Conservation (phyloP, 2,797 vertebrate genomes). For the Hypotaenidia okinawae region DNA sequence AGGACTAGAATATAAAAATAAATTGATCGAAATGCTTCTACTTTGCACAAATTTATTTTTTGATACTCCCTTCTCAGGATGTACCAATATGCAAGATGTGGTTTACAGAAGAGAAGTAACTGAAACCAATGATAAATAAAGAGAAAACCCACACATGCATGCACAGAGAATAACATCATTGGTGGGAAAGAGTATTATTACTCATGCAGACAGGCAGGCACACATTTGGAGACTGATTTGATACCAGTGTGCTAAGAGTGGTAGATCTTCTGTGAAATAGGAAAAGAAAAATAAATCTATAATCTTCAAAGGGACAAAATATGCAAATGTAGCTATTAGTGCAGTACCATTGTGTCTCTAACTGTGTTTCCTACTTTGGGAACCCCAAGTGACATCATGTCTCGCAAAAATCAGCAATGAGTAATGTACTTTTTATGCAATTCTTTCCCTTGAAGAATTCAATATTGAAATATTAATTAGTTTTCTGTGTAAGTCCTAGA, state of each 20-base stretch:
- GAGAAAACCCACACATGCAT: neutral
- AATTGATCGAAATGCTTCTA: neutral
- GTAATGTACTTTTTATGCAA: constrained; percentile 26
- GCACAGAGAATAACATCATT: neutral
- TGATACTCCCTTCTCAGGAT: neutral
- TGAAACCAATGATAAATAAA: neutral
- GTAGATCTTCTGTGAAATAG: neutral
- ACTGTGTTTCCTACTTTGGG: neutral
- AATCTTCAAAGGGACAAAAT: neutral
- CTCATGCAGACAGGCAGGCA: neutral
- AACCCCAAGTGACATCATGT: neutral
- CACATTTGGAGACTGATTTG: neutral
- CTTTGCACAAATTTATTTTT: neutral
- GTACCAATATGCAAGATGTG: neutral
- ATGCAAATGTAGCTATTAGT: rapidly evolving
- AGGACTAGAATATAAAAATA: neutral
- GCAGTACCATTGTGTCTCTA: neutral
- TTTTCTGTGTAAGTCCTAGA: neutral
- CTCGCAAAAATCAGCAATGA: neutral
- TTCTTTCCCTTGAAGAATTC: constrained; percentile 23
- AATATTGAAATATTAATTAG: constrained; percentile 40
- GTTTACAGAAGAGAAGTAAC: neutral
- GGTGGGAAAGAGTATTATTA: neutral
- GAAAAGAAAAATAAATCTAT: neutral
- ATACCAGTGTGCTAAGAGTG: neutral